A percentile compares a stretch with the other conserved stretches of the same genome.
phyloP scores from a whole-genome alignment of 2,113 vertebrate genomes.

The Parus major region DNA sequence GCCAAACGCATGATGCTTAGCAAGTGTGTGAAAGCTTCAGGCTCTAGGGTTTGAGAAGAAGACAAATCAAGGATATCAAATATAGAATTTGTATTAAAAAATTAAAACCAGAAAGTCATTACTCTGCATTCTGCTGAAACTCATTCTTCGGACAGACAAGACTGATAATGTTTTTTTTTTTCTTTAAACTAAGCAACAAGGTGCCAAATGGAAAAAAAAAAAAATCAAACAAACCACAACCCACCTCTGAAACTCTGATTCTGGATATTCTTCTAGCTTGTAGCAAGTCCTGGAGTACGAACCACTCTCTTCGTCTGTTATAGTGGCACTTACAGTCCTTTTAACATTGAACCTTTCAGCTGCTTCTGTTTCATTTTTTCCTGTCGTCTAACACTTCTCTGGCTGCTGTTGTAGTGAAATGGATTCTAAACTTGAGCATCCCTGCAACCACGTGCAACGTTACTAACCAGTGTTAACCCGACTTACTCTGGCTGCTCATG shows the following conservation, averaged over 20 bases:
- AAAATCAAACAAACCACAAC: neutral
- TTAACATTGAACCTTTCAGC: slow-evolving; percentile 70
- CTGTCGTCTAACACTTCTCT: slow-evolving; percentile 73
- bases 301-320: slow-evolving; percentile 48
- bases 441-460: slow-evolving; percentile 70
- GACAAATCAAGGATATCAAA: slow-evolving; percentile 39
- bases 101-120: neutral
- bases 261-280: slow-evolving; percentile 41
- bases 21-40: slow-evolving; percentile 47
- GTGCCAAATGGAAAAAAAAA: slow-evolving; percentile 30
- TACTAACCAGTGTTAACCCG: slow-evolving; percentile 83
- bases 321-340: slow-evolving; percentile 64
- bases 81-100: neutral
- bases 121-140: slow-evolving; percentile 40
- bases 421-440: slow-evolving; percentile 71
- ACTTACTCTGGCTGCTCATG: slow-evolving; percentile 75
- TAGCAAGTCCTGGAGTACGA: slow-evolving; percentile 54
- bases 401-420: slow-evolving; percentile 77
- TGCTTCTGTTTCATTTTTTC: slow-evolving; percentile 71
- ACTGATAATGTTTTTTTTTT: neutral
- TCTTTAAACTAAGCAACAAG: slow-evolving; percentile 27
- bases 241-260: slow-evolving; percentile 47
- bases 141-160: slow-evolving; percentile 51
- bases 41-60: slow-evolving; percentile 56
- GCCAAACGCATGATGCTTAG: slow-evolving; percentile 9